Percentiles rank a stretch among this genome's conserved stretches.
Evolutionary conservation across 1,140 invertebrate genomes (phyloP).

Genomic region (Laupala kohalensis): DNA sequence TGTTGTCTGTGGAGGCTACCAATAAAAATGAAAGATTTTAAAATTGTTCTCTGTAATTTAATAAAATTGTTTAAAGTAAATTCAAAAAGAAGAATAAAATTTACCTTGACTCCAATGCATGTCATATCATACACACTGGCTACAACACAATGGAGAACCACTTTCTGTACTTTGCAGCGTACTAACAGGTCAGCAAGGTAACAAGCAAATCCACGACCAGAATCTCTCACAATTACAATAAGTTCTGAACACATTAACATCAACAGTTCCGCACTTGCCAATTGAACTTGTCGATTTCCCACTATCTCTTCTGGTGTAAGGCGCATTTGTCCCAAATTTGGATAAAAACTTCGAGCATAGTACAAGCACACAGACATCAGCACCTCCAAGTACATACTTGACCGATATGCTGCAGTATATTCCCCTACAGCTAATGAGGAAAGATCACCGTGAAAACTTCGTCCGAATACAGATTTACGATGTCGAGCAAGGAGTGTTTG

Average conservation of each 20-base stretch:
- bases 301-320: slow-evolving; percentile 58
- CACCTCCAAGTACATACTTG: slow-evolving; percentile 73
- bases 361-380: slow-evolving; percentile 66
- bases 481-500: slow-evolving; percentile 58
- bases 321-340: slow-evolving; percentile 44
- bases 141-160: slow-evolving; percentile 70
- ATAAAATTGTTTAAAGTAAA: no score
- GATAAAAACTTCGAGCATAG: slow-evolving; percentile 70
- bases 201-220: slow-evolving; percentile 62
- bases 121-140: slow-evolving; percentile 58
- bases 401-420: slow-evolving; percentile 47
- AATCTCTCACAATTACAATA: slow-evolving; percentile 68
- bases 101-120: slow-evolving; percentile 18
- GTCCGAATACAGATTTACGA: slow-evolving; percentile 66
- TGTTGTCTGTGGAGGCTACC: slow-evolving; percentile 25
- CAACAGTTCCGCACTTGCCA: slow-evolving; percentile 64
- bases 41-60: no score
- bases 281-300: slow-evolving; percentile 62
- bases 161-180: slow-evolving; percentile 78
- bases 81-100: background rate
- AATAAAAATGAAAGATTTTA: no score
- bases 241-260: slow-evolving; percentile 64
- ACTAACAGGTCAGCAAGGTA: slow-evolving; percentile 71
- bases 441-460: slow-evolving; percentile 59
- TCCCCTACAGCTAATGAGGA: slow-evolving; percentile 37